Conservation (phyloP, 2,113 vertebrate species). For the Trachemys scripta region DNA sequence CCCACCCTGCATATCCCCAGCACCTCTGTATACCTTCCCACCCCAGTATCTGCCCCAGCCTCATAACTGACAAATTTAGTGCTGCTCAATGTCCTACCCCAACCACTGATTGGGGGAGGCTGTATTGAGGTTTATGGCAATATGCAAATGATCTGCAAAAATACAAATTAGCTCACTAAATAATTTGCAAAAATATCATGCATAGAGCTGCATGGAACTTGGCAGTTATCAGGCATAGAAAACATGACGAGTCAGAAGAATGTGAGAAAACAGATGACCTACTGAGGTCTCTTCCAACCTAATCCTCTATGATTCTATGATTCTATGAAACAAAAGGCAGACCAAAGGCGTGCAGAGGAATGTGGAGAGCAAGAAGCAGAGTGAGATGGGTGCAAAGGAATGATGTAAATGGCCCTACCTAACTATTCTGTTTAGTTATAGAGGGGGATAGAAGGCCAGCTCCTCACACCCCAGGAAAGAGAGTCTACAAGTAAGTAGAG, state of each 20-base stretch:
- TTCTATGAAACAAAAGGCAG: too few relatives aligned
- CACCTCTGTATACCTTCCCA: not conserved
- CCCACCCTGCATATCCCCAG: too few relatives aligned
- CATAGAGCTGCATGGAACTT: not conserved
- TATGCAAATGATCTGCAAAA: too few relatives aligned
- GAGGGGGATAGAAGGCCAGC: not conserved
- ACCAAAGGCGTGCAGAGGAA: too few relatives aligned
- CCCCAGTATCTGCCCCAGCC: accelerated
- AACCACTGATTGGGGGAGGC: not conserved
- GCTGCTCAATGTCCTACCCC: not conserved
- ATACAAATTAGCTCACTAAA: too few relatives aligned
- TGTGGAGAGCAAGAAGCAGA: not conserved
- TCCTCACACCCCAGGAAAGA: not conserved
- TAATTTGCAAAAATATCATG: not conserved
- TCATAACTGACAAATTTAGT: not conserved
- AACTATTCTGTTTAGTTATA: not conserved
- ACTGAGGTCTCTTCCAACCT: too few relatives aligned
- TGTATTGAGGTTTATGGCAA: not conserved
- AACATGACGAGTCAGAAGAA: not conserved
- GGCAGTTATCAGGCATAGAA: not conserved
- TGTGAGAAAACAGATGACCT: not conserved
- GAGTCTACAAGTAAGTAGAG: not conserved
- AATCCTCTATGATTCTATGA: too few relatives aligned
- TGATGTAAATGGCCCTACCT: not conserved
- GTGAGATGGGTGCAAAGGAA: not conserved